Evolutionary conservation across 1,140 invertebrate genomes (phyloP), one percentile per base, ranked within the genome.

Genomic region (Bombus confusus): DNA sequence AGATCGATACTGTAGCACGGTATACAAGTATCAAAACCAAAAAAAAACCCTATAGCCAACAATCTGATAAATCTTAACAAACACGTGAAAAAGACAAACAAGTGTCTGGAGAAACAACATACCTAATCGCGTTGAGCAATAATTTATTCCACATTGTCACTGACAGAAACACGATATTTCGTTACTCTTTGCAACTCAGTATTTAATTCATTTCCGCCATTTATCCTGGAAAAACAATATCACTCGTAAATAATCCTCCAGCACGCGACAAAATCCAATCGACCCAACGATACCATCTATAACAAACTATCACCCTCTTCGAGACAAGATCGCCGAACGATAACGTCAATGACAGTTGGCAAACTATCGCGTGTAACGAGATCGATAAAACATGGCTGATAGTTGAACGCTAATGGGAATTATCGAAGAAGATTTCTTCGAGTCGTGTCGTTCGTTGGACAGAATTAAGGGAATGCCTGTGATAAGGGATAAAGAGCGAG

Each of bases 351-450:
- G 47, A 76, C 43, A 59, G 9, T 62, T 39, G 25, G 34, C 25
- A 34, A 59, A 62, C 52, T 12, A 62, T 59, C 34, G 15, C 18
- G 12, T 25, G 47, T 22, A 62, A 62, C 59, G 28, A 62, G 47
- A 76, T 31, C 34, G 22, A 28, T 59, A 9, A 25, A 59, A 43
- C 37, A 31, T 41, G 34, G 15, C 41, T 8, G n/a, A 41, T 15
- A 12, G 2, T 25, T 43, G 18, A 25, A 80, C 52, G 37, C 34
- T 79, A 80, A 85, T 79, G 71, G 28, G 41, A 80, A 72, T 80
- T 18, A 41, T 69, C 18, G 8, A 34, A 80, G 18, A 1, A 22
- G 6, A 80, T 80, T 85, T 68, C 77, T 52, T 8, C 47, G 6
- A 52, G 2, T 15, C 12, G n/a, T 37, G 18, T 78, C 10, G 41